Conservation (phyloP, 1,140 invertebrate genomes). For the Diorhabda carinulata region DNA sequence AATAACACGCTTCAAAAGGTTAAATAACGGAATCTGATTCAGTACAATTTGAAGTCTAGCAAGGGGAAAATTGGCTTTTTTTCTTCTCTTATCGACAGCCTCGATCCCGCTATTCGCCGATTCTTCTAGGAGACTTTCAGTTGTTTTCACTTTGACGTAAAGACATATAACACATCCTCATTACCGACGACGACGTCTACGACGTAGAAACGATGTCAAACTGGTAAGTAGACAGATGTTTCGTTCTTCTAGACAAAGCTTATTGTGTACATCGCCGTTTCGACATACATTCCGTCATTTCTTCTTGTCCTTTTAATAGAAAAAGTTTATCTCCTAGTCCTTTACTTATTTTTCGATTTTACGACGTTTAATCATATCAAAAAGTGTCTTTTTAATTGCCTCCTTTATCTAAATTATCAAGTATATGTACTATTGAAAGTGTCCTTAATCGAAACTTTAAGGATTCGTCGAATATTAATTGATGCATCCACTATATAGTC, state of each 20-base stretch:
- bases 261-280: neutral
- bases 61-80: slow-evolving; percentile 35
- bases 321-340: no score
- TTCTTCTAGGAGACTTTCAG: slow-evolving; percentile 10
- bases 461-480: no score
- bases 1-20: slow-evolving; percentile 36
- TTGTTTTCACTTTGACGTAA: slow-evolving; percentile 11
- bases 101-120: neutral
- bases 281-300: no score
- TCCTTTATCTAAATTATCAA: no score
- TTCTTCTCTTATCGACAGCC: slow-evolving; percentile 14
- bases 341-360: no score
- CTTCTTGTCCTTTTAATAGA: no score
- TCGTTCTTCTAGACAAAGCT: neutral
- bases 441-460: no score
- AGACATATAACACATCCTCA: slow-evolving; percentile 8
- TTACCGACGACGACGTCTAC: slow-evolving; percentile 1
- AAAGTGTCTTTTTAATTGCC: no score
- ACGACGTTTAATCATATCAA: no score
- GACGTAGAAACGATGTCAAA: neutral
- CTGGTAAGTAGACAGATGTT: neutral
- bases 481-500: no score
- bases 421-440: no score
- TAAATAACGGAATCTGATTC: slow-evolving; percentile 32
- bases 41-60: slow-evolving; percentile 28